Conservation (phyloP, 1,140 invertebrate species). For the Scaptomyza hsui region DNA sequence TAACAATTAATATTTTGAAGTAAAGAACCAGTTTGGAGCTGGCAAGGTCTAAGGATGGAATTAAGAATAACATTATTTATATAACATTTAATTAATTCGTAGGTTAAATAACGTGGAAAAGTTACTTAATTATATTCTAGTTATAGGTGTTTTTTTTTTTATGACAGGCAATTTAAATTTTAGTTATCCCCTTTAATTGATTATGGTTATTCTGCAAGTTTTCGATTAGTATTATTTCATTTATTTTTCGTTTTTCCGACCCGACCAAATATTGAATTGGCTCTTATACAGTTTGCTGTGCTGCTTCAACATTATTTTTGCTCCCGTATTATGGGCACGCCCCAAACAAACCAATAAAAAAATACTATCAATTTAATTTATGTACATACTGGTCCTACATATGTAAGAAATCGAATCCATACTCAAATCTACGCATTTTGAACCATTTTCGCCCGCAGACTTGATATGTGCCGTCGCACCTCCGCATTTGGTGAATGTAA, state of each 20-base stretch:
- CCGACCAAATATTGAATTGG: background rate
- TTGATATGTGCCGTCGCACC: conserved; percentile 99
- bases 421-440: conserved; percentile 70
- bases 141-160: background rate
- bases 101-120: background rate
- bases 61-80: background rate
- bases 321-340: conserved; percentile 4
- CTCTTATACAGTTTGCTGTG: conserved; percentile 14
- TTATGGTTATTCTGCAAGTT: background rate
- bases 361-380: conserved; percentile 40
- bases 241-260: background rate
- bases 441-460: conserved; percentile 89
- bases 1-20: background rate
- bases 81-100: background rate
- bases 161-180: background rate
- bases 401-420: conserved; percentile 28
- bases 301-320: conserved; percentile 5
- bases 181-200: background rate
- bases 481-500: conserved; percentile 97
- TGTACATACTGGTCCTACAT: conserved; percentile 21
- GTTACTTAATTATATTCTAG: background rate
- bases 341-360: conserved; percentile 19
- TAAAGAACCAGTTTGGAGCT: no score
- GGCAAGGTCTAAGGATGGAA: background rate
- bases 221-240: background rate